Evolutionary conservation across 2,888 invertebrate genomes (phyloP).

Genomic region (Agrotis ipsilon): DNA sequence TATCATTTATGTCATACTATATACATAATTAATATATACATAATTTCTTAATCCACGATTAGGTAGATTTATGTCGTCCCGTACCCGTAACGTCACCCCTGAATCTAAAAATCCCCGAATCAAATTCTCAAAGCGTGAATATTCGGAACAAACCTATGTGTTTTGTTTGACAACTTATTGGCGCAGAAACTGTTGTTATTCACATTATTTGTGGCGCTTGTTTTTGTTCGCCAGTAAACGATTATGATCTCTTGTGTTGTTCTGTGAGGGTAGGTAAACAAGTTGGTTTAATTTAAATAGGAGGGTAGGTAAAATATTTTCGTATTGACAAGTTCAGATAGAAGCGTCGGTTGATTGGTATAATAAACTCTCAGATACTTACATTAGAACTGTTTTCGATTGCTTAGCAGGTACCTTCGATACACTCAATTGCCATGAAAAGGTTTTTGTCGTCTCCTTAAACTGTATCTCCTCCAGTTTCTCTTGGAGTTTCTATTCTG

Average conservation of each 20-base stretch:
- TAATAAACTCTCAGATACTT: no score
- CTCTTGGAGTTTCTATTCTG: not conserved
- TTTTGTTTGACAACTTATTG: slow-evolving; percentile 83
- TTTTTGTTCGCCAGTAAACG: slow-evolving; percentile 62
- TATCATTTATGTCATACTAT: no score
- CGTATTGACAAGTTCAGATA: no score
- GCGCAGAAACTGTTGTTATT: slow-evolving; percentile 72
- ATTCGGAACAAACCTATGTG: slow-evolving; percentile 81
- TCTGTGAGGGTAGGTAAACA: slow-evolving; percentile 55
- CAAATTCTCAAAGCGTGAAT: slow-evolving; percentile 67
- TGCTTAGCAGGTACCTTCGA: not conserved
- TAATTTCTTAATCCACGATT: no score
- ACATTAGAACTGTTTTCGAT: not conserved
- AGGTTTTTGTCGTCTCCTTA: no score
- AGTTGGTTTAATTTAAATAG: slow-evolving; percentile 53
- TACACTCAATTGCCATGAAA: no score
- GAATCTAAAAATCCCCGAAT: slow-evolving; percentile 47
- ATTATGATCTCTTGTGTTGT: slow-evolving; percentile 57
- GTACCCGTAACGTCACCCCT: slow-evolving; percentile 61
- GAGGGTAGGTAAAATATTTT: slow-evolving; percentile 38
- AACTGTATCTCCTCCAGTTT: no score
- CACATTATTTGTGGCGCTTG: slow-evolving; percentile 70
- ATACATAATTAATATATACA: no score
- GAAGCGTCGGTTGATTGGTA: no score
- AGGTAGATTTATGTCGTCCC: slow-evolving; percentile 25